Percentiles rank a stretch among this genome's conserved stretches.
Evolutionary conservation across 2,113 vertebrate genomes (phyloP).

Genomic region (Rhegmatorhina hoffmannsi): DNA sequence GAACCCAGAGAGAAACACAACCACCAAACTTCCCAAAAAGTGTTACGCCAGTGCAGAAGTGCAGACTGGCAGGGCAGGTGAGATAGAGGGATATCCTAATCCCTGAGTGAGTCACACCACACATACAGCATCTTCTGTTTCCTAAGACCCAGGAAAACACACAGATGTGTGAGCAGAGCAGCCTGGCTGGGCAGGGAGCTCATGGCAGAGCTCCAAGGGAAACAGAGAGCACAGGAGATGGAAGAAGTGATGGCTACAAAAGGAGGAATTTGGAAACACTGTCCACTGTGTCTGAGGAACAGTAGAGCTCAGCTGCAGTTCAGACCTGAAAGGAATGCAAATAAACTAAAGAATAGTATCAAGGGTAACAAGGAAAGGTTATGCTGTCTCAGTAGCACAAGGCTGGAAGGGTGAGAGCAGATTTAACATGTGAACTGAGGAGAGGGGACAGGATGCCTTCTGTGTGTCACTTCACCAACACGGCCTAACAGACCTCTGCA

Average conservation of each 20-base stretch:
- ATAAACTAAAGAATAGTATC: background rate
- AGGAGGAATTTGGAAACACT: background rate
- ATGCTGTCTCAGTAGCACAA: background rate
- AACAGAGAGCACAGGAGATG: background rate
- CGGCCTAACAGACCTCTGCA: background rate
- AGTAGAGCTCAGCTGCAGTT: background rate
- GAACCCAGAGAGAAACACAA: background rate
- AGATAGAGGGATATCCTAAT: background rate
- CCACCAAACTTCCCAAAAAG: background rate
- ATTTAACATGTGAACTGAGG: background rate
- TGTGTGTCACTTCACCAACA: background rate
- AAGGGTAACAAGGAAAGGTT: background rate
- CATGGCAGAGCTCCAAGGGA: background rate
- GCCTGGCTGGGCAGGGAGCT: background rate
- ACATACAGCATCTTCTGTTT: background rate
- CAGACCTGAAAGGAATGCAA: background rate
- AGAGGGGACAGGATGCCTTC: background rate
- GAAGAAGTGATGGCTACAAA: background rate
- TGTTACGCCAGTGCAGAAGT: background rate
- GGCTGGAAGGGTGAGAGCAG: background rate
- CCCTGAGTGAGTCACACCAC: accelerated
- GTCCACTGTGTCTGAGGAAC: background rate
- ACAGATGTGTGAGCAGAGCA: background rate
- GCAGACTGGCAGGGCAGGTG: background rate
- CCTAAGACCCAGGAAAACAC: background rate